Base-by-base conservation (phyloP, 92 coral and sea anemone species). In the Heliopora coerulea region DNA sequence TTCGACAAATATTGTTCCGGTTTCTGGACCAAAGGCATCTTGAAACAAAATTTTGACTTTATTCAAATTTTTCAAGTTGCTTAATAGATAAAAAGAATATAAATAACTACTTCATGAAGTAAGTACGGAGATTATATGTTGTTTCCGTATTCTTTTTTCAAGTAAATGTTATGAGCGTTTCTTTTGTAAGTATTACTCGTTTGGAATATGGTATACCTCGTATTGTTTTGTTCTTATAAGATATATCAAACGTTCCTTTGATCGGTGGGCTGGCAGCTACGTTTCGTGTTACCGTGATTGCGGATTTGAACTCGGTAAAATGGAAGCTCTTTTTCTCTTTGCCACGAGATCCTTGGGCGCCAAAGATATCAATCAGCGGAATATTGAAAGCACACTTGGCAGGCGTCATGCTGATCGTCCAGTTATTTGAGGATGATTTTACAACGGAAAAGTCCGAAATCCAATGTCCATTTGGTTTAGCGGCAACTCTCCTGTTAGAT, bases 401-500 rank as follows among this genome's bases (percentile, higher is more conserved):
- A 35, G 92, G 92, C 20, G 85, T 80, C 21, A 88, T 49, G 50
- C 73, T 41, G 24, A 91, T 32, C 11, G 86, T 62, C 90, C 89
- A 91, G 23, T 32, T 67, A 9, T 35, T 88, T 10, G 88, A 75
- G 30, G 84, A 84, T 12, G 81, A 60, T 62, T 83, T 75, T 68
- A 67, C 64, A n/a, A 83, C 88, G 48, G 49, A 72, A 59, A 91
- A 84, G 0, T 83, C 78, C 34, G 80, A 79, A 39, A 91, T 78
- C 80, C 84, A 82, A 72, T 91, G 85, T 15, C 88, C 89, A 2
- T 80, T 84, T 25, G 97, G 97, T 35, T 85, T 57, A 5, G 97
- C 89, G 25, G 87, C 90, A 0, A 84, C 83, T 12, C 50, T 67
- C 54, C 77, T 73, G 56, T 82, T 75, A 40, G 78, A 70, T 14